Conservation (phyloP, 2,113 vertebrate genomes). For the Taurulus bubalis region DNA sequence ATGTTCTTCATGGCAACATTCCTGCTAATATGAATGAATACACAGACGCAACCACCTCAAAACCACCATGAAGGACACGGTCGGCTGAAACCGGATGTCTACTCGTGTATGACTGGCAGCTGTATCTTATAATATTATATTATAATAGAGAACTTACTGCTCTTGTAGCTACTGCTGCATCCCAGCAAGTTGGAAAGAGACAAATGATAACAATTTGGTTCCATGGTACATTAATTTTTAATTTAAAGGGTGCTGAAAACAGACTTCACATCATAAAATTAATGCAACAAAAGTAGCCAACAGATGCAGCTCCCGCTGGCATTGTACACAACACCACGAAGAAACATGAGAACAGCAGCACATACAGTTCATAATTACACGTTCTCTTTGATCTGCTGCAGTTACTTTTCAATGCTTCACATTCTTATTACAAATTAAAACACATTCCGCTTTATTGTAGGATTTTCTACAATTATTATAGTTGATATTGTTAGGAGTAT, state of each 20-base stretch:
- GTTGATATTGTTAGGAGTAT: constrained; percentile 26
- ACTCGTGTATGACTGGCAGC: background rate
- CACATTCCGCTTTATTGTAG: constrained; percentile 24
- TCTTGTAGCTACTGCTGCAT: constrained; percentile 1
- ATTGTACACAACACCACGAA: constrained; percentile 36
- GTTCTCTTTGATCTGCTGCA: constrained; percentile 43
- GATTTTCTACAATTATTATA: constrained; percentile 19
- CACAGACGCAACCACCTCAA: background rate
- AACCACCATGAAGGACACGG: background rate
- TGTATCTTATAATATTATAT: background rate
- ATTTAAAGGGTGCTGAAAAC: constrained; percentile 47
- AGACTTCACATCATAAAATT: constrained; percentile 42
- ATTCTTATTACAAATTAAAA: constrained; percentile 45
- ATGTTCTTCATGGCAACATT: background rate
- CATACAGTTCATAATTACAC: constrained; percentile 52
- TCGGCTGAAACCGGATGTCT: background rate
- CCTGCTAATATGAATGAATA: background rate
- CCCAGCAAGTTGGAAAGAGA: constrained; percentile 21
- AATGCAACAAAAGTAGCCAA: constrained; percentile 50
- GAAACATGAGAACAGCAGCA: constrained; percentile 60
- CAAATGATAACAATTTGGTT: constrained; percentile 31
- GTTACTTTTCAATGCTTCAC: constrained; percentile 55
- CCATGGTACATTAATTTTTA: constrained; percentile 60
- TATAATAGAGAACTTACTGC: background rate
- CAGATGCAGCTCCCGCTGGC: constrained; percentile 34